A percentile compares a stretch with the other conserved stretches of the same genome.
These are phyloP conservation scores for Pampus argenteus DNA, from an alignment of 2,797 vertebrate genomes.

Conservation along the genomic window DNA sequence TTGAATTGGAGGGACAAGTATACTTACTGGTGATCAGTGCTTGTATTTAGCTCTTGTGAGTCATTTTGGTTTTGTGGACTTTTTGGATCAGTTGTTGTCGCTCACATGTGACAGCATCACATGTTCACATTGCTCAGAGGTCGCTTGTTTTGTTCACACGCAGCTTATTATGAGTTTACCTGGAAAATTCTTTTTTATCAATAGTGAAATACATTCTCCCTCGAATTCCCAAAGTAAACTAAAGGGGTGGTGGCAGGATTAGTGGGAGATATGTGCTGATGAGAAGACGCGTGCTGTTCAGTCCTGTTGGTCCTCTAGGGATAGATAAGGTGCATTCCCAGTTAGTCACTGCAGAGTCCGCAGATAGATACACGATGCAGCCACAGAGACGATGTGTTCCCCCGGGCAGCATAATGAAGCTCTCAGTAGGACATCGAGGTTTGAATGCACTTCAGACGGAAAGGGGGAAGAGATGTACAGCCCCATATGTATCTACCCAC, in stretches of 20 bases:
- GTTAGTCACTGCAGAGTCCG: constrained; percentile 30
- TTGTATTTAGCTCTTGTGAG: constrained; percentile 50
- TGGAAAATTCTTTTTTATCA: too few relatives aligned
- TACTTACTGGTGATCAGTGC: constrained; percentile 53
- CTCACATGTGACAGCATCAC: constrained; percentile 11
- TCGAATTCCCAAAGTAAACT: constrained; percentile 29
- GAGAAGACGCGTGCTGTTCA: constrained; percentile 39
- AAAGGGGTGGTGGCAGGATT: constrained; percentile 9
- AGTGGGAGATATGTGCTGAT: constrained; percentile 26
- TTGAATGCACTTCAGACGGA: constrained; percentile 82
- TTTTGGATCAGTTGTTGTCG: constrained; percentile 11
- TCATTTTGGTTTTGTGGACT: constrained; percentile 46
- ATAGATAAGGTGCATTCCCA: constrained; percentile 59
- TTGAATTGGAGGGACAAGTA: constrained; percentile 72
- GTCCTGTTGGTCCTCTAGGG: constrained; percentile 53
- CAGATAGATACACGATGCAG: constrained; percentile 52
- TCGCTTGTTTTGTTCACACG: constrained; percentile 26
- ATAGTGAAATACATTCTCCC: background rate
- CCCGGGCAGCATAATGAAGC: constrained; percentile 75
- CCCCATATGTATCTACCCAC: constrained; percentile 78
- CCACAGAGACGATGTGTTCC: constrained; percentile 72
- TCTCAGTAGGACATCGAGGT: constrained; percentile 77
- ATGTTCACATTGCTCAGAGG: constrained; percentile 29
- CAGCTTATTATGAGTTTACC: constrained; percentile 26
- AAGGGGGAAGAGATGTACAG: constrained; percentile 68